These are phyloP conservation scores for Mus spicilegus DNA, from an alignment of 2,113 vertebrate species.

Conservation along the genomic window DNA sequence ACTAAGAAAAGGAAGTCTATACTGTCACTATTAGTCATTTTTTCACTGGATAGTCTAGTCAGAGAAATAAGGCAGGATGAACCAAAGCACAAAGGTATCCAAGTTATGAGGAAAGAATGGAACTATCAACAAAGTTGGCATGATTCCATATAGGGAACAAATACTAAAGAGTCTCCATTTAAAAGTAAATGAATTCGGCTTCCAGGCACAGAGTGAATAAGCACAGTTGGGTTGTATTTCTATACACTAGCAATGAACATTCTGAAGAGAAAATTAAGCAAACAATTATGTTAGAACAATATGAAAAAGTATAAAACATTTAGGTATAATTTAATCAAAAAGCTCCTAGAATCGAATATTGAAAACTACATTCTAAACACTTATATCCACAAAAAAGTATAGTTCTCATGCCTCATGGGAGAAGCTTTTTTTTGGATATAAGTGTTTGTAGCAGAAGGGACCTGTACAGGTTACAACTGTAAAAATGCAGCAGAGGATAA, in stretches of 20 bases:
- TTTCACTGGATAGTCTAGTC: background rate
- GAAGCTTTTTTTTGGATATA: too few relatives aligned
- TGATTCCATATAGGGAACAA: background rate
- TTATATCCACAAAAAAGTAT: background rate
- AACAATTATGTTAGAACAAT: background rate
- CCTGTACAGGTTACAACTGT: background rate
- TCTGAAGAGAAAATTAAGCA: background rate
- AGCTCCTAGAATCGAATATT: background rate
- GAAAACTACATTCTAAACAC: background rate
- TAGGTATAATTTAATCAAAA: background rate
- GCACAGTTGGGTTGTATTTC: background rate
- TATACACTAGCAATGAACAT: background rate
- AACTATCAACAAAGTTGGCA: background rate
- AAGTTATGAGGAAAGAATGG: background rate
- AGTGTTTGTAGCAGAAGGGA: background rate
- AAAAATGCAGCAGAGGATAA: background rate
- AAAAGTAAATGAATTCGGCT: slow-evolving; percentile 6
- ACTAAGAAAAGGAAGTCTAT: background rate
- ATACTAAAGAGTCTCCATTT: background rate
- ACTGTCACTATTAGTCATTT: background rate
- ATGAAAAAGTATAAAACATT: slow-evolving; percentile 1
- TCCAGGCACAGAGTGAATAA: background rate
- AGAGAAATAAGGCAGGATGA: background rate
- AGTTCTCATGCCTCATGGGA: background rate
- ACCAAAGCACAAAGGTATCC: background rate